Base-by-base conservation (phyloP, 2,797 vertebrate species). In the Apogon talboti region DNA sequence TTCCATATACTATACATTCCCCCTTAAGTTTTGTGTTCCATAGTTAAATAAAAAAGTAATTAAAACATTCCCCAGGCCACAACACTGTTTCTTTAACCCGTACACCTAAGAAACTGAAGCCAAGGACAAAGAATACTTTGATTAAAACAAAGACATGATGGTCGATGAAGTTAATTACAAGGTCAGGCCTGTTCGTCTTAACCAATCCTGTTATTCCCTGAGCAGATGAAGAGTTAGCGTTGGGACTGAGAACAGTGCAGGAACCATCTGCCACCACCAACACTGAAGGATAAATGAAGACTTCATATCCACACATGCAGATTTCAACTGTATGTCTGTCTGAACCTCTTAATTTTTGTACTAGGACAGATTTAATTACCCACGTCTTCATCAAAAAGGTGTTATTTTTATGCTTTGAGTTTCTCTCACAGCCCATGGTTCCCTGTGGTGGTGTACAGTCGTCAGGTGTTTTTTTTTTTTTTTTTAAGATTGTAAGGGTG, bases 151-250 rank as follows among this genome's bases (percentile, higher is more conserved):
- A 69, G 54, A 49, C 50, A 45, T 33, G 45, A 64, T 72, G 77
- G 63, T 77, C 74, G 55, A 35, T 41, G 33, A 58, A 65, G 76
- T 89, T 90, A 90, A 90, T 90, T 87, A 88, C 86, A 86, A 83
- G 86, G 87, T 87, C 87, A 80, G 21, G 18, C 1, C 11, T 78
- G 73, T 76, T 85, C 63, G 40, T 81, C 76, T 84, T 69, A 86
- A 85, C 74, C 82, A 86, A 72, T 82, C 65, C 57, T 50, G 11
- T 72, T 81, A 88, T 86, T 90, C 89, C 90, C 89, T 12, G 38
- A 59, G 53, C 84, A 76, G 66, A 67, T 51, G 71, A 75, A 40
- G 76, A 79, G 63, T 55, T 59, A 75, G 72, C 85, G 37, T 62
- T 79, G 87, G 86, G 83, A 87, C 72, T 70, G 62, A 64, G 79